Percentiles rank a stretch among this genome's conserved stretches.
Conservation (phyloP, 2,113 vertebrate species). For the Albula glossodonta region DNA sequence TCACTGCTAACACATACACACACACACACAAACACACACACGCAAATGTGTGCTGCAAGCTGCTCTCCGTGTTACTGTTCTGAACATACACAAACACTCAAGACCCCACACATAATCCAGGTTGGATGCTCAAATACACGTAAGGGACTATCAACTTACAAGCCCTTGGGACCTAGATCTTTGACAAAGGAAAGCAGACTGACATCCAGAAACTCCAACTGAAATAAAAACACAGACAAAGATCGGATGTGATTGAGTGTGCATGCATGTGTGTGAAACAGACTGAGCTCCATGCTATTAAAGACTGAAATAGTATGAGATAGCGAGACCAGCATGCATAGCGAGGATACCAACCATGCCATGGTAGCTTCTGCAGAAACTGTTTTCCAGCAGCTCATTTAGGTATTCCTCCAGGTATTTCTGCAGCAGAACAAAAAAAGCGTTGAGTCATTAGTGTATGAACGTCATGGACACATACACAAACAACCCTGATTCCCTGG, state of each 20-base stretch:
- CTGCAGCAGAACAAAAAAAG: constrained; percentile 53
- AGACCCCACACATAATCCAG: background rate
- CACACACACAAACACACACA: constrained; percentile 19
- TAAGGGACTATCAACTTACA: constrained; percentile 70
- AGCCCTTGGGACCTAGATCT: constrained; percentile 84
- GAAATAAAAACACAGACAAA: constrained; percentile 27
- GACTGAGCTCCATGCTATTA: too few species aligned
- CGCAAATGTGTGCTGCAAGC: too few species aligned
- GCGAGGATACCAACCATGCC: constrained; percentile 72
- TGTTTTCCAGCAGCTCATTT: constrained; percentile 76
- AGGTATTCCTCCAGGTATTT: constrained; percentile 84
- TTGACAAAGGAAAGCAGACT: constrained; percentile 80
- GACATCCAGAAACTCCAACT: constrained; percentile 86
- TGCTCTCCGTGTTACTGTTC: background rate
- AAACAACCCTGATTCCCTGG: background rate
- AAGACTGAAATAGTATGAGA: background rate
- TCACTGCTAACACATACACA: background rate
- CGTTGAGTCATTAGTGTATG: background rate
- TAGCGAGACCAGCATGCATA: background rate
- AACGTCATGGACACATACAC: background rate
- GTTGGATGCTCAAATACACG: background rate
- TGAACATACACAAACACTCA: background rate
- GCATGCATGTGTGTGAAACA: too few species aligned
- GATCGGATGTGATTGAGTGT: too few species aligned
- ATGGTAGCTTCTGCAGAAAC: constrained; percentile 76